phyloP scores from a whole-genome alignment of 2,888 invertebrate species.

The Nezara viridula region DNA sequence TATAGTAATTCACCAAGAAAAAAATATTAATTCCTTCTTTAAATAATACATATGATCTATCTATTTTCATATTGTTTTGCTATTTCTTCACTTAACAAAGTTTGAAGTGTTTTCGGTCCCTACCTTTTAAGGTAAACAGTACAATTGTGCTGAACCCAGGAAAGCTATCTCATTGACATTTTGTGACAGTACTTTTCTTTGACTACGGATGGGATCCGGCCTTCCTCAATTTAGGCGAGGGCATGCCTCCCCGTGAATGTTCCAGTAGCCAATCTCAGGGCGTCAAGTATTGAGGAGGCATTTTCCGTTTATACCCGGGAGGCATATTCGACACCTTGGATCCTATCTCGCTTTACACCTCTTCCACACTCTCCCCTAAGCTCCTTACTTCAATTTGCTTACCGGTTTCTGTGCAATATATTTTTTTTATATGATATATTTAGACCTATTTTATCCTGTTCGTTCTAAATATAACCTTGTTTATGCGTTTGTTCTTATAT shows the following conservation, averaged over 20 bases:
- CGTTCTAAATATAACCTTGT: not conserved
- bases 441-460: not conserved
- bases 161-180: not conserved
- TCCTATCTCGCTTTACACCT: not conserved
- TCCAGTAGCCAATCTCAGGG: conserved; percentile 22
- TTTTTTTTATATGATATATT: not conserved
- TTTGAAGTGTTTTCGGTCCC: too few relatives aligned
- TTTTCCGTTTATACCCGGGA: not conserved
- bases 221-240: not conserved
- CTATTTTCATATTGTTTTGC: too few relatives aligned
- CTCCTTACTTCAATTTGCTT: conserved; percentile 21
- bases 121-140: not conserved
- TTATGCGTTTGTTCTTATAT: too few relatives aligned
- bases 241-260: not conserved
- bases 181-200: not conserved
- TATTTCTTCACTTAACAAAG: too few relatives aligned
- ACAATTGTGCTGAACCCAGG: not conserved
- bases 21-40: too few relatives aligned
- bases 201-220: conserved; percentile 10
- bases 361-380: not conserved
- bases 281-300: conserved; percentile 31
- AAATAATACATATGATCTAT: too few relatives aligned
- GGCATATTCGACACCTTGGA: conserved; percentile 19
- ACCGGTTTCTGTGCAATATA: not conserved
- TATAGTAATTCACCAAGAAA: too few relatives aligned